Conservation (phyloP, 1,140 invertebrate genomes). For the Tribolium madens region DNA sequence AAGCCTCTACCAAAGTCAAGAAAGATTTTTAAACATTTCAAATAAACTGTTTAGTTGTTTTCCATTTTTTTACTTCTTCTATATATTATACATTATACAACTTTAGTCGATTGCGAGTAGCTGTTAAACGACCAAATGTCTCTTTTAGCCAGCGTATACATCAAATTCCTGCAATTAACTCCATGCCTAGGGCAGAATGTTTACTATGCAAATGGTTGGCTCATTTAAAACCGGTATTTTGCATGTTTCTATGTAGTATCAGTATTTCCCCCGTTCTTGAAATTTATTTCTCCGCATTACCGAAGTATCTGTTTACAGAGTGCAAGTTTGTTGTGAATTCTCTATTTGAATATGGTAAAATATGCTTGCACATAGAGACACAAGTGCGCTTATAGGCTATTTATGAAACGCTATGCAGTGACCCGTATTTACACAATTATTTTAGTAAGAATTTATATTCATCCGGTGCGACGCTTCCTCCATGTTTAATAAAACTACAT, state of each 20-base stretch:
- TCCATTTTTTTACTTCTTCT: no score
- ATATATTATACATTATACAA: no score
- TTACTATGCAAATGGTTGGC: slow-evolving; percentile 45
- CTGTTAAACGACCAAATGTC: neutral
- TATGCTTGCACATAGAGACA: slow-evolving; percentile 13
- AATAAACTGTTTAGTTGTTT: no score
- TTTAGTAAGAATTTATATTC: no score
- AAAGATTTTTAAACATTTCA: neutral
- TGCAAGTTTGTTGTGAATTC: slow-evolving; percentile 30
- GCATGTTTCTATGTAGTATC: slow-evolving; percentile 42
- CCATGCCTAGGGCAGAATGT: slow-evolving; percentile 34
- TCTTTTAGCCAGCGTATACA: slow-evolving; percentile 7
- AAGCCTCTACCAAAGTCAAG: neutral
- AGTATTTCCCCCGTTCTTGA: slow-evolving; percentile 36
- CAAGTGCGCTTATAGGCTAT: slow-evolving; percentile 3
- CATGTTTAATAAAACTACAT: no score
- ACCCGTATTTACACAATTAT: neutral
- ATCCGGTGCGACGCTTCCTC: no score
- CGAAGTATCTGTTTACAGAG: slow-evolving; percentile 37
- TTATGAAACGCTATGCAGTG: neutral
- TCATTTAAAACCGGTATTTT: slow-evolving; percentile 44
- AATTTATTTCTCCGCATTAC: slow-evolving; percentile 41
- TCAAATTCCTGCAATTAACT: slow-evolving; percentile 47
- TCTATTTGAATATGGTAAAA: slow-evolving; percentile 25
- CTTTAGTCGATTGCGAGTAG: neutral